These are phyloP conservation scores for Molorchus minor DNA, from an alignment of 2,888 invertebrate species.

Conservation along the genomic window DNA sequence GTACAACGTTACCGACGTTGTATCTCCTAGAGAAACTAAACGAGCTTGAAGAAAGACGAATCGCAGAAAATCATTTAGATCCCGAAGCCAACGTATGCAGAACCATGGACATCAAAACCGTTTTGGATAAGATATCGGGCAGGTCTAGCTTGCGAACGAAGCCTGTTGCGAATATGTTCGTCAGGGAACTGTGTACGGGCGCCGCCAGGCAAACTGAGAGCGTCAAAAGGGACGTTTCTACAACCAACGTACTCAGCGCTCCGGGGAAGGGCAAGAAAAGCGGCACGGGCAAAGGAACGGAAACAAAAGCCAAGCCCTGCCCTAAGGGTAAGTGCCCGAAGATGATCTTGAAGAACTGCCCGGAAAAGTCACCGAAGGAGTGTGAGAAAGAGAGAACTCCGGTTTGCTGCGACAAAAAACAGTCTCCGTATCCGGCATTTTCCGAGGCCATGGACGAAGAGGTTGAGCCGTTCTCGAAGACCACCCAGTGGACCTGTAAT, in stretches of 20 bases:
- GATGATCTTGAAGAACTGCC: background rate
- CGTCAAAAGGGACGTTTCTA: background rate
- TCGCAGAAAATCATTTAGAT: background rate
- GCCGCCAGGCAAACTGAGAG: background rate
- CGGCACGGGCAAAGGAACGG: background rate
- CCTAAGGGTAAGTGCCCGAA: background rate
- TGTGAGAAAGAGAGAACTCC: conserved; percentile 22
- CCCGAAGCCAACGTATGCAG: background rate
- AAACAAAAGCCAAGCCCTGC: background rate
- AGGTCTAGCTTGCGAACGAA: background rate
- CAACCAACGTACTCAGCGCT: background rate
- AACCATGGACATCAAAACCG: background rate
- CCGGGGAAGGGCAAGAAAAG: background rate
- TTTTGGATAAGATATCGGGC: background rate
- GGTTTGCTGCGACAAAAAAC: conserved; percentile 45
- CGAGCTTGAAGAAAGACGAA: background rate
- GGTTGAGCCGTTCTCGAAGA: conserved; percentile 29
- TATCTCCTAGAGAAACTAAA: conserved; percentile 6
- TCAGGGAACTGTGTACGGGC: conserved; percentile 5
- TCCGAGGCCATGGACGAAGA: conserved; percentile 40
- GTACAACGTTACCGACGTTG: background rate
- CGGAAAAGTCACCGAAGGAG: background rate
- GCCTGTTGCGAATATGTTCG: background rate
- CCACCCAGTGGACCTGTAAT: conserved; percentile 36
- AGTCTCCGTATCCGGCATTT: conserved; percentile 49